Percentiles rank a stretch among this genome's conserved stretches.
phyloP scores from a whole-genome alignment of 2,113 vertebrate genomes.

The Syngnathoides biaculeatus region DNA sequence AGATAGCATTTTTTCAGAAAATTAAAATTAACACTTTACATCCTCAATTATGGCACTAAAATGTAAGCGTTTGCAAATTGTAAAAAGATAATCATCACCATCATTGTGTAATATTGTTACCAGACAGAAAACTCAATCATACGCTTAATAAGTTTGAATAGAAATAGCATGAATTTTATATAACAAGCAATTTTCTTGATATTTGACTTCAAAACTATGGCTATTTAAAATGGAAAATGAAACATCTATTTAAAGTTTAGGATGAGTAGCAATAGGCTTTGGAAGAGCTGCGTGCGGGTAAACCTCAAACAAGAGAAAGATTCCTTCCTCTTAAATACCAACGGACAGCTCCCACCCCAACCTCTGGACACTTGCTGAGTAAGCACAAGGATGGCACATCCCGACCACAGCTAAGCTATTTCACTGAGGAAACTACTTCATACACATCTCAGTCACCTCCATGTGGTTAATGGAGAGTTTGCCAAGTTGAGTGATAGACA shows the following conservation, averaged over 20 bases:
- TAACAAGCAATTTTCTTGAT: neutral
- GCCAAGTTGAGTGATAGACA: neutral
- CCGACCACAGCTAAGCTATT: conserved; percentile 20
- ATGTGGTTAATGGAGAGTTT: neutral
- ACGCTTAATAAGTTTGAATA: neutral
- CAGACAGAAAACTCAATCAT: neutral
- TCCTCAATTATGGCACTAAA: neutral
- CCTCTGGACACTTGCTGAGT: conserved; percentile 3
- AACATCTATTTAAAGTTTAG: conserved; percentile 46
- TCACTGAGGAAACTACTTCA: conserved; percentile 4
- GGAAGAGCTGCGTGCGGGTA: conserved; percentile 9
- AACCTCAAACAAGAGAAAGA: conserved; percentile 27
- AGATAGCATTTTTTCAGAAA: neutral
- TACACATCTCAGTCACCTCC: neutral
- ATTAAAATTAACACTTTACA: neutral
- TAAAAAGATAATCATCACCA: neutral
- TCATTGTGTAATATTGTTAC: neutral
- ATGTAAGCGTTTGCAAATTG: neutral
- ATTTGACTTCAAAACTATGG: conserved; percentile 12
- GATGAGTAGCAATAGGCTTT: conserved; percentile 25
- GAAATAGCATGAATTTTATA: neutral
- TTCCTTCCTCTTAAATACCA: conserved; percentile 35
- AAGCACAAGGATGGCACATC: conserved; percentile 21
- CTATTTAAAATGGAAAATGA: conserved; percentile 11
- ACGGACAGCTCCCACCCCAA: conserved; percentile 38